Percentiles rank a stretch among this genome's conserved stretches.
phyloP scores from a whole-genome alignment of 2,113 vertebrate species.

The Chaetorhynchus papuensis region DNA sequence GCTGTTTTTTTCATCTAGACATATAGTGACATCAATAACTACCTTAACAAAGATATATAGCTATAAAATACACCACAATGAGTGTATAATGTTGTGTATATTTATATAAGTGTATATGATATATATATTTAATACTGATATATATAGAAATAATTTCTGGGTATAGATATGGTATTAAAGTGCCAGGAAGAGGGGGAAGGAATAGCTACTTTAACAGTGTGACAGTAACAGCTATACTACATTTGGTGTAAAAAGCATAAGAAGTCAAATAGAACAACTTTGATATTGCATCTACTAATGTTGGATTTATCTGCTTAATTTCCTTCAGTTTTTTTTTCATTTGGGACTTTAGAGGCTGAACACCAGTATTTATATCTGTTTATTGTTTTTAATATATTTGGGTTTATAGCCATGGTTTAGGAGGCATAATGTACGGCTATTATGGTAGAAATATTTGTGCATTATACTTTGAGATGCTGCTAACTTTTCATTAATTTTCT shows the following conservation, averaged over 20 bases:
- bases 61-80: background rate
- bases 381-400: background rate
- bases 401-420: background rate
- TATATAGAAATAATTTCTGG: background rate
- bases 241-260: background rate
- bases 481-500: background rate
- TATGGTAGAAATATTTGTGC: background rate
- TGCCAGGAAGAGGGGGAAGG: background rate
- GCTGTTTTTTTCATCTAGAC: background rate
- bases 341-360: background rate
- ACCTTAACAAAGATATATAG: background rate
- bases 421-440: background rate
- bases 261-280: background rate
- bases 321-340: background rate
- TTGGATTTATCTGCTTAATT: background rate
- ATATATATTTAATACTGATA: background rate
- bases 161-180: background rate
- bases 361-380: background rate
- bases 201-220: background rate
- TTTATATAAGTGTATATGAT: background rate
- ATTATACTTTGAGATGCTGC: background rate
- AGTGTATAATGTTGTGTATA: background rate
- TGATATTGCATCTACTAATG: background rate
- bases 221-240: background rate
- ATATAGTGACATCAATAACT: background rate